Conservation (phyloP, 2,797 vertebrate species). For the Coregonus suidteri region DNA sequence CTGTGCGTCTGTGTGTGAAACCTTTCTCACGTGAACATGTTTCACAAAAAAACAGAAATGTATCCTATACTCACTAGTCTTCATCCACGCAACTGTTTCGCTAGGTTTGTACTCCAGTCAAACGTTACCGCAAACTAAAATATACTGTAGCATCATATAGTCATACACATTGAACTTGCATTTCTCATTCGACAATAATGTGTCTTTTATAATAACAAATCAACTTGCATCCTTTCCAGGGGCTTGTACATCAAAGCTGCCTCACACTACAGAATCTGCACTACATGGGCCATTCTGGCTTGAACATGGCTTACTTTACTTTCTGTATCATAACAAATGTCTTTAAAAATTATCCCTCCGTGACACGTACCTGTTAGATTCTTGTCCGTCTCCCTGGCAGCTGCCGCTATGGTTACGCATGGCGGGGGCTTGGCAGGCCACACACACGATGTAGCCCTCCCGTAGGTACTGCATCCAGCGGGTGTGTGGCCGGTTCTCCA, state of each 20-base stretch:
- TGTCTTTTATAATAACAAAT: too few relatives aligned
- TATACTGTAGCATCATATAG: too few relatives aligned
- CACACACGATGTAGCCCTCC: constrained; percentile 89
- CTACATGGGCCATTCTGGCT: not conserved
- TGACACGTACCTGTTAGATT: constrained; percentile 78
- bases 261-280: too few relatives aligned
- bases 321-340: not conserved
- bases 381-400: constrained; percentile 86
- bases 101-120: too few relatives aligned
- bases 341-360: not conserved
- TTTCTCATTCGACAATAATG: too few relatives aligned
- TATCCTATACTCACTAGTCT: too few relatives aligned
- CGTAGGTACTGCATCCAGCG: constrained; percentile 93
- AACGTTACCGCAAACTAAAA: too few relatives aligned
- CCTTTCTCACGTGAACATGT: not conserved
- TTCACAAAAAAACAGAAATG: not conserved
- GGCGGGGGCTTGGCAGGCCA: constrained; percentile 87
- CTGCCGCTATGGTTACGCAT: constrained; percentile 74
- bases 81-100: too few relatives aligned
- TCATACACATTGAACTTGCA: too few relatives aligned
- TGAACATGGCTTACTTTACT: not conserved
- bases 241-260: too few relatives aligned
- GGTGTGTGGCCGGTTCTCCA: constrained; percentile 78
- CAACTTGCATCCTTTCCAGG: too few relatives aligned
- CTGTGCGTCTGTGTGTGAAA: not conserved